Base-by-base conservation (phyloP, 1,140 invertebrate genomes). In the Lepeophtheirus salmonis region DNA sequence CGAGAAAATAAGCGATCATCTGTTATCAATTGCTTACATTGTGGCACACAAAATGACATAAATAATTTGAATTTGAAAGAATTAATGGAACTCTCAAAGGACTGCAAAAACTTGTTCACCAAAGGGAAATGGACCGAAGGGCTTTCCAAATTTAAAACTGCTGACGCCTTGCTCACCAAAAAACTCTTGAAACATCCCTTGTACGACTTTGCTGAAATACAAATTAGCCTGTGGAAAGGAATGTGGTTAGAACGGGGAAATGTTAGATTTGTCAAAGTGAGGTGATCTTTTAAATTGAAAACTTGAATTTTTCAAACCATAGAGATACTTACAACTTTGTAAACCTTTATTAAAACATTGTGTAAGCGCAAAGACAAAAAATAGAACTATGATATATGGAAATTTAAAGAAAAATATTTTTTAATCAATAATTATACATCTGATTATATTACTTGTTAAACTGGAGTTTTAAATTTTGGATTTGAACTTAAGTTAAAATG, bases 61-160 rank as follows among this genome's bases (percentile, higher is more conserved):
- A 16, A n/a, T 16, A 25, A 25, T 21, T 14, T 57, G 22, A n/a
- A 21, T 2, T 4, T 41, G n/a, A 2, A 30, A n/a, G 13, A 30
- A 25, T 26, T 57, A n/a, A 57, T 23, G 16, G 16, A 25, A 16
- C 26, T 25, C 13, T 14, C 55, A 14, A 2, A 25, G 6, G 23
- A 57, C n/a, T 14, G 20, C 3, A 20, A 17, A 17, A 18, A 25
- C 3, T 17, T 13, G 2, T 41, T 57, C 21, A 24, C 26, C 4
- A 24, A 57, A 41, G 55, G 55, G 3, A 17, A 18, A 24, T 57
- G 55, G 55, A 17, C 17, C 3, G 55, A 57, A 41, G 55, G 55
- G 20, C 16, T 57, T 17, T 3, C 2, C 10, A 1, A 2, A 2
- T 20, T 17, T 18, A 24, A 25, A 4, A 17, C 22, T 23, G 21